Evolutionary conservation across 2,113 vertebrate genomes (phyloP), one percentile per base, ranked within the genome.

Genomic region (Sylvilagus bachmani): DNA sequence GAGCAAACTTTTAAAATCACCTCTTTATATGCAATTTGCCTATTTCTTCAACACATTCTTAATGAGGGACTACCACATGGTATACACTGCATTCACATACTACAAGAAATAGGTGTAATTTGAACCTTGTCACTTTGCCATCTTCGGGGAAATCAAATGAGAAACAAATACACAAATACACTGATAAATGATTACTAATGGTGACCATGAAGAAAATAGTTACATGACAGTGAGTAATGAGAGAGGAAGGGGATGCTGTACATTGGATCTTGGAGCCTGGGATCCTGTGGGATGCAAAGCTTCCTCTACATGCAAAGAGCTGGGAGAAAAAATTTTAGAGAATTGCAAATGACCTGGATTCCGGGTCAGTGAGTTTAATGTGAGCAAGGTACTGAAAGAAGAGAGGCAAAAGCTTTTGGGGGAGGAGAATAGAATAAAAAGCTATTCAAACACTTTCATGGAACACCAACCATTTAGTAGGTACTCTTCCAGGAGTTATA

Each of bases 1-100:
- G 8, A 78, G 66, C 24, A 73, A 94, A 61, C 31, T 44, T 70
- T 51, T 81, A 82, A 77, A 95, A 49, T 33, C 22, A 21, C 31
- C 29, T 33, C 75, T 13, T 38, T 7, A 8, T n/a, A 44, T 1
- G 5, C 13, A 24, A 79, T 58, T 53, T 88, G 25, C 27, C 73
- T 38, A 49, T 71, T 86, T 69, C 51, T 12, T 92, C 25, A 44
- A 10, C 31, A 33, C 1, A 69, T 64, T 78, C 22, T 38, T 82
- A 58, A 92, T 2, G 3, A 78, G 22, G 3, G 1, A 3, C 55
- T 22, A 3, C 19, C 64, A 73, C 14, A 31, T 0, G 1, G 6
- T 7, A 2, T 2, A 31, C 21, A 11, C 12, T n/a, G 11, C n/a
- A 4, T 27, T 69, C 2, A 24, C 6, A 69, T 2, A 36, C 29